Evolutionary conservation across 2,888 invertebrate genomes (phyloP).

Genomic region (Andrena haemorrhoa): DNA sequence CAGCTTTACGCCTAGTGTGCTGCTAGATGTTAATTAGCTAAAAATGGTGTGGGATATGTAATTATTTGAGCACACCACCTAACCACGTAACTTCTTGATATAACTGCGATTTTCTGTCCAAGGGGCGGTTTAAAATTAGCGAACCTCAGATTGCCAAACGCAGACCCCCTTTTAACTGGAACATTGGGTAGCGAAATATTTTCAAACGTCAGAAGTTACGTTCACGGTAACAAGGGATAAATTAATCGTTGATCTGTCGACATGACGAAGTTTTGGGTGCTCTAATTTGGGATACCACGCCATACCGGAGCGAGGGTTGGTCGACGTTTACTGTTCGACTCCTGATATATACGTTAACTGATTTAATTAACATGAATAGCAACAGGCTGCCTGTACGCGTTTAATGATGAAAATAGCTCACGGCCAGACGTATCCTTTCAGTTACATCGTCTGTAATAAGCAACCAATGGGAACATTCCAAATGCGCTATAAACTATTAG

Average conservation of each 20-base stretch:
- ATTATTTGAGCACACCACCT: too few relatives aligned
- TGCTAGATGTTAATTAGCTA: too few relatives aligned
- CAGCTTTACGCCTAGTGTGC: too few relatives aligned
- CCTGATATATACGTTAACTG: slow-evolving; percentile 65
- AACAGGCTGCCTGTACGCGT: slow-evolving; percentile 67
- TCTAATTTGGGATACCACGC: slow-evolving; percentile 50
- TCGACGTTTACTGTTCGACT: slow-evolving; percentile 36
- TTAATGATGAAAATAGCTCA: slow-evolving; percentile 74
- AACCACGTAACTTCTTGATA: too few relatives aligned
- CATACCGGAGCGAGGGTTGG: slow-evolving; percentile 40
- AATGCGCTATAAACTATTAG: too few relatives aligned
- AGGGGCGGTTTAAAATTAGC: background rate
- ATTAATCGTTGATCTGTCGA: slow-evolving; percentile 54
- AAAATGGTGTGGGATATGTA: too few relatives aligned
- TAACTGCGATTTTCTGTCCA: background rate
- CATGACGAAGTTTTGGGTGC: slow-evolving; percentile 56
- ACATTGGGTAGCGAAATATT: slow-evolving; percentile 12
- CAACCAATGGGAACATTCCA: slow-evolving; percentile 54
- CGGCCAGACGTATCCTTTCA: slow-evolving; percentile 70
- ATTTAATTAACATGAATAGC: slow-evolving; percentile 78
- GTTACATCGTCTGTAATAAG: slow-evolving; percentile 75
- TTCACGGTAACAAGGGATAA: slow-evolving; percentile 39
- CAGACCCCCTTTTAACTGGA: background rate
- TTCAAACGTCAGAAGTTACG: slow-evolving; percentile 25
- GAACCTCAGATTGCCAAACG: background rate